phyloP scores from a whole-genome alignment of 2,888 invertebrate species.

The Drosophila bunnanda region DNA sequence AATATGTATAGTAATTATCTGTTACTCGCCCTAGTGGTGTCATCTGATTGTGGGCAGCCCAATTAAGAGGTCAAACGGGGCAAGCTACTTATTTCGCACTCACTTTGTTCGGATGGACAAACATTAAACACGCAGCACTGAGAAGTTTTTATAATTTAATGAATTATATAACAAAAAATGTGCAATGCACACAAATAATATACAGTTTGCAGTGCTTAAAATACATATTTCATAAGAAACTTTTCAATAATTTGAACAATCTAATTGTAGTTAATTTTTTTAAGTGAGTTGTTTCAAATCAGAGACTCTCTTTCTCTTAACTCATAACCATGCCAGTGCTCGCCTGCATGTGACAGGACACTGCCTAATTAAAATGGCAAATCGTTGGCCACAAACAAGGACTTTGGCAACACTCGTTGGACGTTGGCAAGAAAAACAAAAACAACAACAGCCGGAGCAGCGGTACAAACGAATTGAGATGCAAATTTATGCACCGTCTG shows the following conservation, averaged over 20 bases:
- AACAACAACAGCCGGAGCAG: conserved; percentile 4
- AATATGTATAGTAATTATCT: conserved; percentile 26
- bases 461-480: conserved; percentile 52
- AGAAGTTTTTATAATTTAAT: not conserved
- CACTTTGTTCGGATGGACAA: conserved; percentile 17
- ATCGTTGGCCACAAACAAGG: conserved; percentile 57
- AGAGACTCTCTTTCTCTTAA: conserved; percentile 9
- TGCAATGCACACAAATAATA: too few relatives aligned
- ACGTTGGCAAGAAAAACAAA: conserved; percentile 19
- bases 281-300: conserved; percentile 15
- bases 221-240: not conserved
- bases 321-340: conserved; percentile 47
- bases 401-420: conserved; percentile 36
- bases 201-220: not conserved
- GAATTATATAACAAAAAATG: not conserved
- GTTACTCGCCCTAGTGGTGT: conserved; percentile 52
- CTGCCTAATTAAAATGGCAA: conserved; percentile 76
- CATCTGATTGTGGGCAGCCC: conserved; percentile 13
- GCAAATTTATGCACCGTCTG: conserved; percentile 73
- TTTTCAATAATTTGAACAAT: not conserved
- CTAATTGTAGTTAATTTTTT: not conserved
- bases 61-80: not conserved
- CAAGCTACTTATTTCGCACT: conserved; percentile 7
- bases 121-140: conserved; percentile 2
- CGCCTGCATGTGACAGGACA: conserved; percentile 57